Conservation (phyloP, 2,113 vertebrate genomes). For the Lynx canadensis region DNA sequence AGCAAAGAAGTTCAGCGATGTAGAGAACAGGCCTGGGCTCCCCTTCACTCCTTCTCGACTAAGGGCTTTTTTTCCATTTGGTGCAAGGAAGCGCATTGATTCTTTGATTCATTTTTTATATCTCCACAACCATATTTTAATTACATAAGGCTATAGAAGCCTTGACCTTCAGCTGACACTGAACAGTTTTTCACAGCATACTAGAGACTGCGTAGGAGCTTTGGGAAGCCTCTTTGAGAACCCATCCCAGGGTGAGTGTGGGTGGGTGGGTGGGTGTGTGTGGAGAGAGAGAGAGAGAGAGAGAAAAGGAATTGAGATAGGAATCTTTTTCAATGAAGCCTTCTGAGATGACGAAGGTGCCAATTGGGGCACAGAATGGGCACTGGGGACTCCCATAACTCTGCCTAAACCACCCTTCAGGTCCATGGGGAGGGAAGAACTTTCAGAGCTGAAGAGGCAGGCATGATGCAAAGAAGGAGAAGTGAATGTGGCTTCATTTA, state of each 20-base stretch:
- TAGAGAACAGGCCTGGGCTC: not conserved
- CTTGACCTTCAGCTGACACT: not conserved
- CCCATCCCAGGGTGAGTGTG: not conserved
- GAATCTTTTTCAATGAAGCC: not conserved
- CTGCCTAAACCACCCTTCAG: not conserved
- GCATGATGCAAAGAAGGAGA: not conserved
- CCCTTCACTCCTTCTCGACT: not conserved
- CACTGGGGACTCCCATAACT: not conserved
- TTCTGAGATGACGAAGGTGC: not conserved
- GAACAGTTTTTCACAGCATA: not conserved
- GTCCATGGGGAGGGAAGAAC: not conserved
- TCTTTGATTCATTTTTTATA: not conserved
- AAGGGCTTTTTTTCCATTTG: not conserved
- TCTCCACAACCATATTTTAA: constrained; percentile 3
- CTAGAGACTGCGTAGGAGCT: not conserved
- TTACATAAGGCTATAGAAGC: not conserved
- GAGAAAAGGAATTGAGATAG: not conserved
- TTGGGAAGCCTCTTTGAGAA: not conserved
- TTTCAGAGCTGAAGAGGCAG: not conserved
- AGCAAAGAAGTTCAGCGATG: not conserved
- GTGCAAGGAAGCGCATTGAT: not conserved
- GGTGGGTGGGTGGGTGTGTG: too few relatives aligned
- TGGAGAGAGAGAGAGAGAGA: not conserved
- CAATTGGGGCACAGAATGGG: not conserved
- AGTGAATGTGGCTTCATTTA: not conserved